Evolutionary conservation across 2,113 vertebrate species (phyloP).

Genomic region (Phodopus roborovskii): DNA sequence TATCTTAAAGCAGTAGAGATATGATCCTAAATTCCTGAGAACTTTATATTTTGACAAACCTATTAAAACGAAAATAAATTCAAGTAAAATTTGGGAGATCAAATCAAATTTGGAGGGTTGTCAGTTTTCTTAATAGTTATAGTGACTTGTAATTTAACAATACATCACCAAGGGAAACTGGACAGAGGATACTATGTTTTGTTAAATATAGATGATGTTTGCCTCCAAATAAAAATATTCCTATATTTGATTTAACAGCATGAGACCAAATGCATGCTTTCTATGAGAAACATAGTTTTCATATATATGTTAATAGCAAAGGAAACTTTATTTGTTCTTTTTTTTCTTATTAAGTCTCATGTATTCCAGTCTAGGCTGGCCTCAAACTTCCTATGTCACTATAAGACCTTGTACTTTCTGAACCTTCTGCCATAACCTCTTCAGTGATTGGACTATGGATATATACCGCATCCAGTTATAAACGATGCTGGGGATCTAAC

Average conservation of each 20-base stretch:
- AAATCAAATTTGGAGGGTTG: background rate
- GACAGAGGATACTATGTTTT: background rate
- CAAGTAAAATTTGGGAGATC: background rate
- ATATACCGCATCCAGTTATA: background rate
- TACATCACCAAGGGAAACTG: background rate
- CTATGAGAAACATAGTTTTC: slow-evolving; percentile 19
- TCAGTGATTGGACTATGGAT: background rate
- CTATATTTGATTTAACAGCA: background rate
- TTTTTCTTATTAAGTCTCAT: background rate
- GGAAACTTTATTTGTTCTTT: background rate
- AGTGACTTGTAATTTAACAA: background rate
- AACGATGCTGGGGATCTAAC: background rate
- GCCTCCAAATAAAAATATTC: background rate
- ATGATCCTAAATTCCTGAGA: background rate
- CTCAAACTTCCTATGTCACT: background rate
- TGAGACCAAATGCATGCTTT: background rate
- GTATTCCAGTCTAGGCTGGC: background rate
- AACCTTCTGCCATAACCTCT: background rate
- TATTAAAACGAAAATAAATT: background rate
- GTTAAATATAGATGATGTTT: background rate
- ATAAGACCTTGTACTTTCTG: too few relatives aligned
- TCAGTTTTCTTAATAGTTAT: background rate
- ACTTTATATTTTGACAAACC: background rate
- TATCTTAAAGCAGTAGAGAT: background rate
- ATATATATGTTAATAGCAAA: background rate